These are phyloP conservation scores for Coleophora flavipennella DNA, from an alignment of 2,888 invertebrate genomes.

Conservation along the genomic window DNA sequence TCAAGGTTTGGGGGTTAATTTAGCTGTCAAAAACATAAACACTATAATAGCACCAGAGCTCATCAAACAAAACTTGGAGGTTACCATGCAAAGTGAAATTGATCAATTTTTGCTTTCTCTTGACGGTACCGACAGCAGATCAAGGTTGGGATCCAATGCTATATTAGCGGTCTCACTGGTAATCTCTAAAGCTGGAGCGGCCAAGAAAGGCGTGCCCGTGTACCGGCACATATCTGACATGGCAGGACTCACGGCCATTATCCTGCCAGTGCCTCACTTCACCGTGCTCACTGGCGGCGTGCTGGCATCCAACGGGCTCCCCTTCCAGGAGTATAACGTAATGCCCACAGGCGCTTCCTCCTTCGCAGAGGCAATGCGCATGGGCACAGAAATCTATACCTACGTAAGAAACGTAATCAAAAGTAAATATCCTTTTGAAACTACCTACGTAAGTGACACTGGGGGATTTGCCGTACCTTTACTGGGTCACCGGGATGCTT, in stretches of 20 bases:
- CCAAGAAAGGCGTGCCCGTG: constrained; percentile 89
- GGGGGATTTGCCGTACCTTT: constrained; percentile 99
- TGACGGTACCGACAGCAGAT: constrained; percentile 97
- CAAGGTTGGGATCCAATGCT: constrained; percentile 95
- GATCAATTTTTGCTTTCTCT: constrained; percentile 89
- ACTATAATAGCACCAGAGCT: constrained; percentile 83
- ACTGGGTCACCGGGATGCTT: constrained; percentile 92
- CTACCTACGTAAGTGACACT: constrained; percentile 94
- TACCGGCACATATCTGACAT: constrained; percentile 96
- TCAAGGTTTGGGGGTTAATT: constrained; percentile 93
- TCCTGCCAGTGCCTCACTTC: constrained; percentile 97
- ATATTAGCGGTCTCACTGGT: constrained; percentile 97
- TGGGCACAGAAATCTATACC: constrained; percentile 96
- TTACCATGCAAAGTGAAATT: constrained; percentile 90
- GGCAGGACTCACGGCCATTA: constrained; percentile 89
- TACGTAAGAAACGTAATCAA: constrained; percentile 93
- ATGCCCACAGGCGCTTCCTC: constrained; percentile 91
- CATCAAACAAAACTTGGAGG: constrained; percentile 84
- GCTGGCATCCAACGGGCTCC: constrained; percentile 95
- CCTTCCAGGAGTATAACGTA: constrained; percentile 96
- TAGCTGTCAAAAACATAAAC: constrained; percentile 94
- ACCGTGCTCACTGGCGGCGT: constrained; percentile 98
- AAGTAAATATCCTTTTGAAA: constrained; percentile 90
- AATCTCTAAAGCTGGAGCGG: constrained; percentile 96
- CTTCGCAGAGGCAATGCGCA: constrained; percentile 97